Base-by-base conservation (phyloP, 2,888 invertebrate genomes). In the Aphodius sticticus region DNA sequence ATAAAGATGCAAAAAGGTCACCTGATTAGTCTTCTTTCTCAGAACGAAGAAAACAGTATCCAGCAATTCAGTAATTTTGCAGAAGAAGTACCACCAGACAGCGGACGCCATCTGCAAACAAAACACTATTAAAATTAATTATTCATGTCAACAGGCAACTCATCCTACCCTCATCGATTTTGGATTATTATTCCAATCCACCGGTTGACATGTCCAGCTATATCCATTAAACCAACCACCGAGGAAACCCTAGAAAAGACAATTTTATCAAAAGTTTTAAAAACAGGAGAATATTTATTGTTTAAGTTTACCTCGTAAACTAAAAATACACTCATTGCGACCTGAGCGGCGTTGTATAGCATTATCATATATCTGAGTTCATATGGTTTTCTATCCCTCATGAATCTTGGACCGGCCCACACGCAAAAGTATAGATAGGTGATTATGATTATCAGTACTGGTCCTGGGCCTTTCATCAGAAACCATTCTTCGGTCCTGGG, bases 281-380 rank as follows among this genome's bases (percentile, higher is more conserved):
- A 72, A 15, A 12, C 7, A 53, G 53, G 53, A 26, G 26, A 26
- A n/a, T n/a, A n/a, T 26, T 26, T 26, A 26, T 26, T 26, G 26
- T 3, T 26, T 26, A 26, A 26, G 26, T 26, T 26, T 86, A 95
- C 95, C 93, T 96, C 95, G 87, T 92, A 91, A 87, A 97, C 96
- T 83, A 96, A 90, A 92, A 93, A 97, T 75, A 93, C 90, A 86
- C 96, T 97, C 81, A 97, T 91, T 6, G 94, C 81, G 12, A 97
- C 96, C 92, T 97, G 97, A 72, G 96, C 86, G 81, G 95, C 93
- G 88, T 98, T 98, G 89, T 97, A 98, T 9, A 95, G 88, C 76
- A 97, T 91, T 85, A 98, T 90, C 0, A 95, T 91, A 84, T 93
- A 93, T 85, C 95, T 93, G 69, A 98, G 88, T 84, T 96, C 93